Evolutionary conservation across 2,113 vertebrate species (phyloP), one percentile per base, ranked within the genome.

Genomic region (Chloroceryle aenea): DNA sequence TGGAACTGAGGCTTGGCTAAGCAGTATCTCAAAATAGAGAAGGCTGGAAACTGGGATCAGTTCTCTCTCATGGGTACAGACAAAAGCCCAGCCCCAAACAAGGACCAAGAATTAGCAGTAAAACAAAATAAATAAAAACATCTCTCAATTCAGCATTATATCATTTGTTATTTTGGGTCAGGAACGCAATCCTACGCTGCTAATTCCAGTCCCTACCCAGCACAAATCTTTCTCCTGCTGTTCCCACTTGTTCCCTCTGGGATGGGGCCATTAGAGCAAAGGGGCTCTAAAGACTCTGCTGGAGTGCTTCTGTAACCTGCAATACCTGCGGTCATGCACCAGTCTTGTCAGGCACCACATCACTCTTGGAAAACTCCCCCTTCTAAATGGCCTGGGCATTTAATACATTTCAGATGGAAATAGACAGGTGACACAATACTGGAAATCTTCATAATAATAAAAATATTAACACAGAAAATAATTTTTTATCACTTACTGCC

Each of bases 281-380:
- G 17, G 43, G 27, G 55, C 38, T 63, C 64, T 38, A 29, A n/a
- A n/a, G n/a, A 5, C 27, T 30, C 30, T 0, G 5, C 23, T 4
- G 2, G 30, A 59, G 50, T 4, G 26, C 2, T 43, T 59, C 45
- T 40, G 32, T 21, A 48, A 68, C 42, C 79, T 26, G 14, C 29
- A 48, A 25, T 4, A 12, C 62, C 53, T 36, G 22, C 72, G 42
- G 32, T 40, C 2, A 2, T 9, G 12, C 0, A 0, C 53, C 2
- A 15, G 29, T 52, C 29, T 62, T 32, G 29, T 30, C 78, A 74
- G 1, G 0, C 4, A 14, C 29, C 11, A 12, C 67, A 27, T 2
- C 0, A 0, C 30, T 58, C 3, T 1, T 14, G 32, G 47, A 43
- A 43, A 83, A 30, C 1, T 2, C 53, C 55, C 23, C 55, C 30